phyloP scores from a whole-genome alignment of 2,797 vertebrate genomes.

The Oryzias sinensis region DNA sequence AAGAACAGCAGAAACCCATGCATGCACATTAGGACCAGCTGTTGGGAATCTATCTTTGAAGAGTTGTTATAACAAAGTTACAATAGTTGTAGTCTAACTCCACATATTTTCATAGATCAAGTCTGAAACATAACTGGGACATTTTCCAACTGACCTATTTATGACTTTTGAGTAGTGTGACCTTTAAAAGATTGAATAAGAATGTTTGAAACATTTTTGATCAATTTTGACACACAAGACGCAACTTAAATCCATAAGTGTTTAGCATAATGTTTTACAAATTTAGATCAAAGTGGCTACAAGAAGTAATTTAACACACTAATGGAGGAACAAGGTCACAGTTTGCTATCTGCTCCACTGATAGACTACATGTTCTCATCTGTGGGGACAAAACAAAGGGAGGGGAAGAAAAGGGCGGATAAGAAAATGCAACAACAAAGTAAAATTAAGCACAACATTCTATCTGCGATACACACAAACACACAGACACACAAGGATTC shows the following conservation, averaged over 20 bases:
- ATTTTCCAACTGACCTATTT: no score
- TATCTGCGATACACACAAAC: constrained; percentile 13
- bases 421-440: constrained; percentile 60
- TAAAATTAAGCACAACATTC: constrained; percentile 25
- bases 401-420: constrained; percentile 51
- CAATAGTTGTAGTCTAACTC: no score
- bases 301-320: neutral
- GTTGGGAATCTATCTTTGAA: neutral
- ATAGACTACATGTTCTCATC: constrained; percentile 38
- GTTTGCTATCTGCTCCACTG: constrained; percentile 14
- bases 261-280: no score
- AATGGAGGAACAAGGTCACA: constrained; percentile 3
- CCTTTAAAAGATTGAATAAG: no score
- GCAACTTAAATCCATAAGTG: no score
- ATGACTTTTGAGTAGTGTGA: no score
- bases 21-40: neutral
- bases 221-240: no score
- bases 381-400: constrained; percentile 37
- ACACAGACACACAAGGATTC: constrained; percentile 16
- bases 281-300: no score
- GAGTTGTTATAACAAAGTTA: neutral
- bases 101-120: no score
- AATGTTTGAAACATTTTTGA: no score
- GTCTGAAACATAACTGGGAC: no score
- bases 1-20: constrained; percentile 42